Base-by-base conservation (phyloP, 2,888 invertebrate genomes). In the Patella pellucida region DNA sequence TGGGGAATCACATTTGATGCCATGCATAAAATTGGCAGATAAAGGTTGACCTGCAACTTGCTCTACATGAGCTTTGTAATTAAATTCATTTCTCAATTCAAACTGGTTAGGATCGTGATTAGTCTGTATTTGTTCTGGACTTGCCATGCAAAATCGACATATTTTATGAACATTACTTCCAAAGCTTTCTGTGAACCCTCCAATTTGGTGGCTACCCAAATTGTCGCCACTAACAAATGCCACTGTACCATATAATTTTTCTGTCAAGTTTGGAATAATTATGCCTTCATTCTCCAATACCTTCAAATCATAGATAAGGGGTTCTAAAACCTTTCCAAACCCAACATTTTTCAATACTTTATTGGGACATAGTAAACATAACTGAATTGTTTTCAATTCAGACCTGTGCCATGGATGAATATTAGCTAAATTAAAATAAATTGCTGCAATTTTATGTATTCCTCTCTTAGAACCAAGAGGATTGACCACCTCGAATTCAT, bases 11-110 rank as follows among this genome's bases (percentile, higher is more conserved):
- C 9, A 15, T 16, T 62, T 62, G n/a, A 62, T 62, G n/a, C 62
- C 62, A 62, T 62, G 62, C 62, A 62, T 62, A 62, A 62, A 15
- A 62, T 62, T 62, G 62, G n/a, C 62, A 69, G 50, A 41, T n/a
- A n/a, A 5, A 62, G 62, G 62, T 62, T 62, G 62, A 62, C 62
- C 2, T 62, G 12, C 19, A 19, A 62, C 62, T 62, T 19, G 62
- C 62, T 62, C 62, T 19, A 62, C 62, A 62, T 62, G 62, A 62
- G 19, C 62, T 9, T n/a, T 19, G 62, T 62, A 62, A 62, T 62
- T 62, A 19, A n/a, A 9, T 62, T 62, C 16, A 62, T 62, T 19
- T 12, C 19, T 19, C 62, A 62, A 62, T 62, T 62, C 62, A 62
- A 62, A 62, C 62, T 62, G 62, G 16, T 19, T 62, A 62, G 62